Percentiles rank a stretch among this genome's conserved stretches.
phyloP scores from a whole-genome alignment of 1,140 invertebrate species.

The Drosophila bifasciata region DNA sequence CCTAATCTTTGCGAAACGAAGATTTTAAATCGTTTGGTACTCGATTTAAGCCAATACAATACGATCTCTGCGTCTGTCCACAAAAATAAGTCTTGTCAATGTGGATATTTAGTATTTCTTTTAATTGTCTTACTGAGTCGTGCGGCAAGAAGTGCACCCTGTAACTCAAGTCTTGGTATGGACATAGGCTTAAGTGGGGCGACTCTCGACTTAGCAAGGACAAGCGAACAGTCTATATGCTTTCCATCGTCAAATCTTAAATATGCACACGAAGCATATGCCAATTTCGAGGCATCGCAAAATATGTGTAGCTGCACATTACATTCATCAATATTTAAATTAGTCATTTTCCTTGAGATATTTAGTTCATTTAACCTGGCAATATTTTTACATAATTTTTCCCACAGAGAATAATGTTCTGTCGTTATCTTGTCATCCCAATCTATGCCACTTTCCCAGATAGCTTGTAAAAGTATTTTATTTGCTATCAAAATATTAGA shows the following conservation, averaged over 20 bases:
- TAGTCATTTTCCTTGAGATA: background rate
- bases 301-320: background rate
- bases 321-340: background rate
- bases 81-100: background rate
- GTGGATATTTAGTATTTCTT: background rate
- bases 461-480: too few relatives aligned
- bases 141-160: background rate
- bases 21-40: background rate
- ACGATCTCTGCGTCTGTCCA: background rate
- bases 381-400: too few relatives aligned
- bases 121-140: background rate
- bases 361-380: too few relatives aligned
- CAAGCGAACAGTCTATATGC: background rate
- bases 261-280: background rate
- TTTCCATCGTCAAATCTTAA: background rate
- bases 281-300: slow-evolving; percentile 3
- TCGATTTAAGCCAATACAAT: slow-evolving; percentile 1
- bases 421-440: too few relatives aligned
- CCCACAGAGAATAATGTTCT: too few relatives aligned
- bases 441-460: too few relatives aligned
- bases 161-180: slow-evolving; percentile 6
- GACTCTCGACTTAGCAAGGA: background rate
- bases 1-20: slow-evolving; percentile 1
- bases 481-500: too few relatives aligned
- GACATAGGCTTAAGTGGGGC: background rate